Evolutionary conservation across 2,113 vertebrate genomes (phyloP).

Genomic region (Labeo rohita): DNA sequence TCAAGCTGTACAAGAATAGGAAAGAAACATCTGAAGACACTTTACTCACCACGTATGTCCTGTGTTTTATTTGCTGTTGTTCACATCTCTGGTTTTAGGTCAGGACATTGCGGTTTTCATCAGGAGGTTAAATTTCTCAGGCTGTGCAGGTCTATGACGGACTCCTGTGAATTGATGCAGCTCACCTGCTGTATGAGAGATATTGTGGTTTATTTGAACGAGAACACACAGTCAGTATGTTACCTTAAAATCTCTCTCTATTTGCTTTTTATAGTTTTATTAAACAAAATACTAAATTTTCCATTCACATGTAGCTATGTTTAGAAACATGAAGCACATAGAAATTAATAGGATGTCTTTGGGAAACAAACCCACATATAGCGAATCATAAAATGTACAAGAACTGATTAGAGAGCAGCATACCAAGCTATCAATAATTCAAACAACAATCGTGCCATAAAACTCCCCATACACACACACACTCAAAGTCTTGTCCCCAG

Average conservation of each 20-base stretch:
- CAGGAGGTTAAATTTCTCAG: neutral
- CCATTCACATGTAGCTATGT: neutral
- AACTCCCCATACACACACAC: constrained; percentile 17
- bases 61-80: neutral
- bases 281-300: neutral
- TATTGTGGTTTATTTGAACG: neutral
- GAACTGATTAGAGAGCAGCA: constrained; percentile 27
- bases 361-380: neutral
- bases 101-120: constrained; percentile 2
- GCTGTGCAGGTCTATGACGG: neutral
- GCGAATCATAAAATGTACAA: constrained; percentile 22
- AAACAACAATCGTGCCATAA: constrained; percentile 28
- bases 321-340: neutral
- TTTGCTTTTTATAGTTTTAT: neutral
- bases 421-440: constrained; percentile 34
- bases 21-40: constrained; percentile 25
- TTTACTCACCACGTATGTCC: neutral
- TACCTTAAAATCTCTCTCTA: neutral
- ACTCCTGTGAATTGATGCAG: neutral
- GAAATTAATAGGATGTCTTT: neutral
- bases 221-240: neutral
- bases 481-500: neutral
- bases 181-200: neutral
- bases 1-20: neutral
- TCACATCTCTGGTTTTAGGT: constrained; percentile 24